Evolutionary conservation across 2,888 invertebrate genomes (phyloP), one percentile per base, ranked within the genome.

Genomic region (Agonopterix subpropinquella): DNA sequence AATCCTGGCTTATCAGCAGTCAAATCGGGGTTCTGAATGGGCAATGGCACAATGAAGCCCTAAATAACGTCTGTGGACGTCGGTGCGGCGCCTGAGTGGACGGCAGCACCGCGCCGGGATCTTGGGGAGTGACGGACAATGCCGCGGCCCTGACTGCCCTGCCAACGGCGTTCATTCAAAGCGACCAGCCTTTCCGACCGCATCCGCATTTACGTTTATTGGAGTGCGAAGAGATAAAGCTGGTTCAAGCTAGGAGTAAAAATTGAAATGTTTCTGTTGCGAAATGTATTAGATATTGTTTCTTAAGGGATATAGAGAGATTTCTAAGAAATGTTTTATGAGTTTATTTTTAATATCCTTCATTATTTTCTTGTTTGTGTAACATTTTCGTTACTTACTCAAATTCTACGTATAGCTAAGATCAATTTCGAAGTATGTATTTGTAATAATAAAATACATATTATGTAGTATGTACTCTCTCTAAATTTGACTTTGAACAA

Each of bases 51-150:
- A 87, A 87, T 87, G 83, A 85, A 74, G 78, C 80, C 67, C 70
- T 87, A 87, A 87, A 87, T 87, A 83, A 87, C 81, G 69, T 70
- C 62, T 51, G 64, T 43, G 67, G 78, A 77, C 73, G 84, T 85
- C 83, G 69, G 73, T 62, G 65, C 77, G 85, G 85, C 85, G 85
- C 86, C 87, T 79, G 71, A 70, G 71, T 64, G 57, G 79, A 82
- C 80, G 80, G 72, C 68, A 54, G 60, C 57, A 63, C 65, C 64
- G 66, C 66, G 69, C 69, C 63, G 65, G 62, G n/a, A 9, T 39
- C 39, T 61, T 63, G 50, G 60, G 70, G 49, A 87, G 69, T 86
- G 87, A 87, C 84, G 72, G 74, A 87, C 86, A 87, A 87, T 87
- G 73, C 78, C 44, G 54, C 62, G 53, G 51, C 52, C 51, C 67